A percentile compares a stretch with the other conserved stretches of the same genome.
phyloP scores from a whole-genome alignment of 2,113 vertebrate genomes.

The Glaucomys volans region DNA sequence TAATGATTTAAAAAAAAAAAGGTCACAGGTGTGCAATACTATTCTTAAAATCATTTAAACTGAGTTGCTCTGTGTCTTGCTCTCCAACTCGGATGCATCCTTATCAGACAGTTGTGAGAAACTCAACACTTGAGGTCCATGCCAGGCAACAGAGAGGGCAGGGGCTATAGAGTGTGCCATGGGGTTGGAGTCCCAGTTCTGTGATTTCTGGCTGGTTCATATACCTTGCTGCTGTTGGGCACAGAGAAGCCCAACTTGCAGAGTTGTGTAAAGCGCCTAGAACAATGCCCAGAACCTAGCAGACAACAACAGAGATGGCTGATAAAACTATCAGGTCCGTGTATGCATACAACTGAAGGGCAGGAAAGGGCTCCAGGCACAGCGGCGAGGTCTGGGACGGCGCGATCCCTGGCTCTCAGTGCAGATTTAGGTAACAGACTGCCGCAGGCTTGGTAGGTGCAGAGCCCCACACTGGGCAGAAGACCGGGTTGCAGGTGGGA shows the following conservation, averaged over 20 bases:
- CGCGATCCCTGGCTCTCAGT: too few relatives aligned
- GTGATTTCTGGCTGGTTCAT: neutral
- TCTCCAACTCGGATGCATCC: neutral
- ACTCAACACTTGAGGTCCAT: neutral
- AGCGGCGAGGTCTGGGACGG: neutral
- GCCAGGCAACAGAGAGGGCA: neutral
- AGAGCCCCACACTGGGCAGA: neutral
- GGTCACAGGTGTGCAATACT: neutral
- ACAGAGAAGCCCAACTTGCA: neutral
- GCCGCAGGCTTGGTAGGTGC: too few relatives aligned
- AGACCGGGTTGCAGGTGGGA: neutral
- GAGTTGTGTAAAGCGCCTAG: neutral
- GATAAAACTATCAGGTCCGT: neutral
- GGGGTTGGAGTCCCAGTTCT: neutral
- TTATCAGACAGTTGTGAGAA: neutral
- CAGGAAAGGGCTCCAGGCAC: neutral
- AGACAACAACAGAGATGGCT: neutral
- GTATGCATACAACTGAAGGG: neutral
- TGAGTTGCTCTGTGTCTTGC: neutral
- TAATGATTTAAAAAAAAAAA: neutral
- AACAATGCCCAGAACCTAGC: neutral
- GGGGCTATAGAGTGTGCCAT: neutral
- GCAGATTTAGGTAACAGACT: neutral
- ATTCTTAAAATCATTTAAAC: neutral
- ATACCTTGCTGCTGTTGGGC: neutral